Percentiles rank a stretch among this genome's conserved stretches.
These are phyloP conservation scores for Ranitomeya imitator DNA, from an alignment of 2,113 vertebrate genomes.

Conservation along the genomic window DNA sequence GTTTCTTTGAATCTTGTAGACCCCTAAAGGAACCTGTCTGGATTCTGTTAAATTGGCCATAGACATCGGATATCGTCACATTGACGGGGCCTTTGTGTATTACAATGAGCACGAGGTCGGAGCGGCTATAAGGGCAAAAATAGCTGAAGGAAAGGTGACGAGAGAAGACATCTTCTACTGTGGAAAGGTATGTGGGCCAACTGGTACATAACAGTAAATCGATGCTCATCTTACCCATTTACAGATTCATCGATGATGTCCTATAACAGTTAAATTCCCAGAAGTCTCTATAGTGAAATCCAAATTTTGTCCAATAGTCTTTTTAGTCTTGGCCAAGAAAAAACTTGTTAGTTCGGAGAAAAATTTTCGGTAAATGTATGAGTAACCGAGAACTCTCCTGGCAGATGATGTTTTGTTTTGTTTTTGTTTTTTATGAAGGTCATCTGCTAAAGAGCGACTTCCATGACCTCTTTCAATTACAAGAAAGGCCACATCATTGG, in stretches of 20 bases:
- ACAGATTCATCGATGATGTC: background rate
- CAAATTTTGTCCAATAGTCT: background rate
- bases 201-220: background rate
- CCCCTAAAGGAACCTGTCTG: slow-evolving; percentile 71
- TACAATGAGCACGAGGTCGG: slow-evolving; percentile 89
- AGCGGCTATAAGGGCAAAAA: slow-evolving; percentile 85
- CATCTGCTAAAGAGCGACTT: background rate
- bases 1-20: slow-evolving; percentile 67
- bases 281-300: background rate
- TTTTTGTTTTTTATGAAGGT: background rate
- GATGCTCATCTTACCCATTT: background rate
- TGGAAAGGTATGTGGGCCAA: slow-evolving; percentile 81
- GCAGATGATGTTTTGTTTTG: background rate
- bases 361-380: background rate
- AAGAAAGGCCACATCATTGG: background rate
- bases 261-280: background rate
- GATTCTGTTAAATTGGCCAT: slow-evolving; percentile 85
- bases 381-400: background rate
- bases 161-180: slow-evolving; percentile 94
- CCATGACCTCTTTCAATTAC: background rate
- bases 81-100: slow-evolving; percentile 89
- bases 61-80: slow-evolving; percentile 86
- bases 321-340: background rate
- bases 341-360: background rate
- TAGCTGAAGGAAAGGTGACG: slow-evolving; percentile 83